Evolutionary conservation across 2,797 vertebrate genomes (phyloP), one percentile per base, ranked within the genome.

Genomic region (Sphenopsis melanotis): DNA sequence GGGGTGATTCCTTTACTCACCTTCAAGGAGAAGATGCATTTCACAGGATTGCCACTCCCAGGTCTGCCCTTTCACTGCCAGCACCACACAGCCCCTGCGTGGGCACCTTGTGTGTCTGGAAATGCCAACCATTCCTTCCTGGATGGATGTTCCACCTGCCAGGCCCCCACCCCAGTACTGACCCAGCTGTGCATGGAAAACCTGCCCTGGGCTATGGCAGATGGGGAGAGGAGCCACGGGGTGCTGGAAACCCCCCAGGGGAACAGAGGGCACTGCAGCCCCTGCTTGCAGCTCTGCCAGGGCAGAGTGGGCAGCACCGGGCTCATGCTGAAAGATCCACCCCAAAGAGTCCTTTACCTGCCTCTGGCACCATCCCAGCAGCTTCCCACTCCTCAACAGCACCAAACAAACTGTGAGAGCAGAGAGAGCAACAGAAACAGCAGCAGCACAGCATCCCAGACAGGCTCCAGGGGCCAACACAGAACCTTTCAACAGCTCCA

Each of bases 21-120:
- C 92, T 89, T 60, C 34, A 22, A 36, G 12, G 12, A 16, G n/a
- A 34, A n/a, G 57, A n/a, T 32, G 39, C 29, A 14, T 36, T 46
- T 49, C 81, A 15, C 22, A 32, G 65, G 30, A 27, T 46, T 75
- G 29, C 79, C 87, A 47, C 65, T 64, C 32, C 10, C 22, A 29
- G 49, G 15, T 21, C n/a, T 78, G 68, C 83, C 68, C 50, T 27
- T 37, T 8, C 63, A 34, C n/a, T 1, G 26, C 63, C 92, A 91
- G 87, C 91, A 61, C 74, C 74, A 14, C 24, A 2, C 13, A 41
- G 59, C 61, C 55, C 65, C 47, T 0, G 15, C 2, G 5, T 1
- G 15, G 30, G 44, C 6, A 2, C 5, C 0, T 0, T 29, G 57
- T 7, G 34, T 3, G 0, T 3, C 52, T 55, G 10, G 1, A 9